Evolutionary conservation across 2,888 invertebrate species (phyloP).

Genomic region (Epicampocera succincta): DNA sequence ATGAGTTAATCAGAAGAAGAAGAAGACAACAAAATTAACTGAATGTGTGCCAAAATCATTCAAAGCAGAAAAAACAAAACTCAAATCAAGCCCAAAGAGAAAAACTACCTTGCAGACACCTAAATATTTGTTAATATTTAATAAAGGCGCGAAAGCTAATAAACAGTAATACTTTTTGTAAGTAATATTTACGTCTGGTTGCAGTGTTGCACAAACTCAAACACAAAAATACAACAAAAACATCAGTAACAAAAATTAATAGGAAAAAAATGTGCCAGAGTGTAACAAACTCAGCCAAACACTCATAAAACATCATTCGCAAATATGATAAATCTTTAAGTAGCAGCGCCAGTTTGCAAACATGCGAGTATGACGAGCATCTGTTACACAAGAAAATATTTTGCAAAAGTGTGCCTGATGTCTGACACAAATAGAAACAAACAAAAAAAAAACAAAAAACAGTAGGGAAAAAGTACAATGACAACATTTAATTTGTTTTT

Average conservation of each 20-base stretch:
- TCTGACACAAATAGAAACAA: conserved; percentile 8
- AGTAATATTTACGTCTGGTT: conserved; percentile 49
- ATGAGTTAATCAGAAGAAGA: conserved; percentile 60
- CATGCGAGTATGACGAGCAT: conserved; percentile 1
- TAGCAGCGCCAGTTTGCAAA: conserved; percentile 35
- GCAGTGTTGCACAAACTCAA: conserved; percentile 51
- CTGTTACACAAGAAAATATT: conserved; percentile 5
- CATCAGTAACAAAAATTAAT: not conserved
- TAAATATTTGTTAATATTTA: conserved; percentile 64
- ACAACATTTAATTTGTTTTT: conserved; percentile 57
- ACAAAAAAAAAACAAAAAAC: not conserved
- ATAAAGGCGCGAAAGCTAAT: conserved; percentile 67
- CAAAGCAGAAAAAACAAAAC: conserved; percentile 16
- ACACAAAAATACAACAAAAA: conserved; percentile 14
- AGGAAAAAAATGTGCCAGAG: conserved; percentile 43
- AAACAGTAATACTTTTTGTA: conserved; percentile 33
- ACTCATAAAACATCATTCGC: conserved; percentile 29
- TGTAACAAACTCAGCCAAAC: conserved; percentile 56
- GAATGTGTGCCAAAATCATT: conserved; percentile 26
- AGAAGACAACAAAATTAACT: conserved; percentile 17
- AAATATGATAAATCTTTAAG: conserved; percentile 45
- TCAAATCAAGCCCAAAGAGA: conserved; percentile 42
- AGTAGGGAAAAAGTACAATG: conserved; percentile 46
- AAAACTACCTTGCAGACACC: conserved; percentile 41
- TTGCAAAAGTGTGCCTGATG: conserved; percentile 52